Base-by-base conservation (phyloP, 2,888 invertebrate genomes). In the Taenaris catops region DNA sequence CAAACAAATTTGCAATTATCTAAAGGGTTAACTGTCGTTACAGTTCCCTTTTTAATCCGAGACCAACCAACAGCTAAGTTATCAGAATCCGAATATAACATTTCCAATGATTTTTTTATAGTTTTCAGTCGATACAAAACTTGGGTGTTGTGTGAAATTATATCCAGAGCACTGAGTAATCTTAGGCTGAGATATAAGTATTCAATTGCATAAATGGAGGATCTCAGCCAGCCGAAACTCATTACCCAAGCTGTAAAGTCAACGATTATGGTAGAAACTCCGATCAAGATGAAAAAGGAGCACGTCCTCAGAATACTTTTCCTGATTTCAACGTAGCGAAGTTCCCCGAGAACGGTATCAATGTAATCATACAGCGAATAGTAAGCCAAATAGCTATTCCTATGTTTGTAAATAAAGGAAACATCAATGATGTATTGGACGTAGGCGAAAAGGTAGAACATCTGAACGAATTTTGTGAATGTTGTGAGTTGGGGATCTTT, bases 121-220 rank as follows among this genome's bases (percentile, higher is more conserved):
- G 23, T 18, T 16, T 39, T 41, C 6, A 53, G 31, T 8, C 48
- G 41, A 25, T 29, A 46, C n/a, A 44, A 37, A 1, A 53, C 10
- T 34, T 48, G 48, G 7, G 25, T 31, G 3, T 26, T 31, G 6
- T 53, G 39, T 1, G 47, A 26, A 7, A 39, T 38, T 8, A 47
- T 34, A 7, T 53, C 49, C 3, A 46, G 12, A 9, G 43, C 7
- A 1, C 21, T 32, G 2, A 51, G 9, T 2, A 37, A 23, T 25
- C 33, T 39, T 3, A 49, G 21, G 1, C 26, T 4, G 8, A 39
- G 34, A 14, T 40, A 44, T 1, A 45, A 16, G 19, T 45, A 41
- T 7, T 43, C 44, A 0, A 45, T 16, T 1, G 28, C 9, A 7
- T 34, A 44, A 0, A 38, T 26, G 0, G 27, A 43, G 0, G 40